Conservation (phyloP, 2,113 vertebrate species). For the Otolemur garnettii region DNA sequence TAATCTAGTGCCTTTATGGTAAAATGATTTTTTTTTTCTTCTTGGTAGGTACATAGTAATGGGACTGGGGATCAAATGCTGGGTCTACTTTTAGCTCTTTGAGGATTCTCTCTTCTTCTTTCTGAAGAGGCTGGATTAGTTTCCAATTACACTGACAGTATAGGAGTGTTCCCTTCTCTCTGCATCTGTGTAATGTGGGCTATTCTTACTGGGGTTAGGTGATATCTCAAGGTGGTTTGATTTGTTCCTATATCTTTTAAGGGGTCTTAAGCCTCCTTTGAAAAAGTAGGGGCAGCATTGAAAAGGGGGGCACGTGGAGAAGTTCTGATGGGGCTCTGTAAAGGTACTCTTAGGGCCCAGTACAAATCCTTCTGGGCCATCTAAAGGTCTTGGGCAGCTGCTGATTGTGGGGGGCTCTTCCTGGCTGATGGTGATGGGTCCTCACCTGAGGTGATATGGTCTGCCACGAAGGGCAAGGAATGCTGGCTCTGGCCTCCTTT, state of each 20-base stretch:
- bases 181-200: no score
- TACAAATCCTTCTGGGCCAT: background rate
- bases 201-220: no score
- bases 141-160: no score
- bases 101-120: no score
- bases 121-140: no score
- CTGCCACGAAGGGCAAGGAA: background rate
- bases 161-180: no score
- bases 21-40: no score
- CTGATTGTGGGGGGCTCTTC: background rate
- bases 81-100: no score
- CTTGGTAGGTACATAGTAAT: no score
- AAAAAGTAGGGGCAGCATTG: background rate
- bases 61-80: no score
- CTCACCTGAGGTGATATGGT: background rate
- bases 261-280: background rate
- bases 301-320: accelerated
- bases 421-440: background rate
- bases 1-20: no score
- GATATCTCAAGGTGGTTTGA: no score
- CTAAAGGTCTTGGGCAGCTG: accelerated
- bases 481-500: background rate
- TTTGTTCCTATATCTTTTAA: background rate
- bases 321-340: background rate
- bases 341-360: background rate